phyloP scores from a whole-genome alignment of 1,140 invertebrate species.

The Drosophila rhopaloa region DNA sequence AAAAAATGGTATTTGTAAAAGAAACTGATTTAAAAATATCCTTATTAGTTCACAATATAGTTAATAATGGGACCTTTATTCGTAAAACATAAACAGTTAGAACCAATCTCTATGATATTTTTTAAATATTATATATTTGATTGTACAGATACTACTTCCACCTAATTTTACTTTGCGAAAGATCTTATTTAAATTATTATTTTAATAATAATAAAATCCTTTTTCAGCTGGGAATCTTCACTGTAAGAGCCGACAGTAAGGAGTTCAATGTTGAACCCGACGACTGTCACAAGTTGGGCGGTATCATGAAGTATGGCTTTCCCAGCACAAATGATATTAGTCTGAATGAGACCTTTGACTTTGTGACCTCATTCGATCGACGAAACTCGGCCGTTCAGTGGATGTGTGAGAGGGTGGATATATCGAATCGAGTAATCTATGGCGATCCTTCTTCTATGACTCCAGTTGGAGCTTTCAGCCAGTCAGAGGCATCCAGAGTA shows the following conservation, averaged over 20 bases:
- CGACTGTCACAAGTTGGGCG: conserved; percentile 44
- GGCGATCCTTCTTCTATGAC: conserved; percentile 69
- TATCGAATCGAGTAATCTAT: background rate
- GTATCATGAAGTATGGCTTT: conserved; percentile 96
- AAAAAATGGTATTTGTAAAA: too few relatives aligned
- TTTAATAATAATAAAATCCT: background rate
- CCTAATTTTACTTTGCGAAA: too few relatives aligned
- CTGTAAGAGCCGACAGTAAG: conserved; percentile 1
- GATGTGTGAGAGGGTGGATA: conserved; percentile 96
- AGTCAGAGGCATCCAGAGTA: conserved; percentile 88
- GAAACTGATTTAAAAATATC: too few relatives aligned
- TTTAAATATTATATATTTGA: too few relatives aligned
- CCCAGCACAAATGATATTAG: conserved; percentile 94
- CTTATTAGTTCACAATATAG: too few relatives aligned
- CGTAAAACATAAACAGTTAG: too few relatives aligned
- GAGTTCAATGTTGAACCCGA: background rate
- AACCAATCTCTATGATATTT: too few relatives aligned
- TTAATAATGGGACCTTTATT: too few relatives aligned
- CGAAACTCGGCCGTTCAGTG: conserved; percentile 95
- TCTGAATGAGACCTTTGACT: conserved; percentile 90
- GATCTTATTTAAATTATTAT: too few relatives aligned
- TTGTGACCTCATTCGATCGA: conserved; percentile 96
- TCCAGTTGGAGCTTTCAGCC: conserved; percentile 13
- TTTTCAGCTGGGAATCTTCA: conserved; percentile 54
- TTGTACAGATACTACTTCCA: too few relatives aligned